Conservation (phyloP, 37 sponge, comb jelly and placozoan species). For the Eunapius fragilis region DNA sequence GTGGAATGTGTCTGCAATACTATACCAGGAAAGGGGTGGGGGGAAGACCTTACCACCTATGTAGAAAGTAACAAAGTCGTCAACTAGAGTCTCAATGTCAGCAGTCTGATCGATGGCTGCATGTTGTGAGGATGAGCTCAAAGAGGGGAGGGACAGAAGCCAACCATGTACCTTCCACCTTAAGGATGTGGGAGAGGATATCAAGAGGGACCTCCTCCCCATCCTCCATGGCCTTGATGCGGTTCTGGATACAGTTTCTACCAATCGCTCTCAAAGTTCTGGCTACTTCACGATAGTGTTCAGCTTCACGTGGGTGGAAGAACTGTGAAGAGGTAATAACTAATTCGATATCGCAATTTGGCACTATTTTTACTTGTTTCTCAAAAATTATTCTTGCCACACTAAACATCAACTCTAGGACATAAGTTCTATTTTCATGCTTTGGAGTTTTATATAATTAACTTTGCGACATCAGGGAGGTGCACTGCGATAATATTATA, state of each 20-base stretch:
- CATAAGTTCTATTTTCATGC: no score
- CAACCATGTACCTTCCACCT: not conserved
- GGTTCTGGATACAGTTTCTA: not conserved
- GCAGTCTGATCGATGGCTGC: not conserved
- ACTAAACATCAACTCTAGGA: no score
- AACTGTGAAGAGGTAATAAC: not conserved
- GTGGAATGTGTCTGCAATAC: no score
- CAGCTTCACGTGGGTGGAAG: slow-evolving; percentile 10
- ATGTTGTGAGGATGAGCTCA: not conserved
- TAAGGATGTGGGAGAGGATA: slow-evolving; percentile 8
- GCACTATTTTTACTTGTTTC: no score
- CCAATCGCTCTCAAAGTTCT: not conserved
- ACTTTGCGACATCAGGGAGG: no score
- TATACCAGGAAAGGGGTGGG: no score
- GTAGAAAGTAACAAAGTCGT: not conserved
- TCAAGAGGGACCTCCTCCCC: not conserved
- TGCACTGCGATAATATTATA: no score
- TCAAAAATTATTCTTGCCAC: no score
- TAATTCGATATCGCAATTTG: no score
- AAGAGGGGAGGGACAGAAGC: not conserved
- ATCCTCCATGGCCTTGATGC: not conserved
- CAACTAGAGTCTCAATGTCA: slow-evolving; percentile 4
- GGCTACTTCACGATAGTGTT: not conserved
- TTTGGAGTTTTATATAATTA: no score
- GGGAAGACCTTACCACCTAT: not conserved